Evolutionary conservation across 2,888 invertebrate genomes (phyloP), one percentile per base, ranked within the genome.

Genomic region (Parapristionchus giblindavisi): DNA sequence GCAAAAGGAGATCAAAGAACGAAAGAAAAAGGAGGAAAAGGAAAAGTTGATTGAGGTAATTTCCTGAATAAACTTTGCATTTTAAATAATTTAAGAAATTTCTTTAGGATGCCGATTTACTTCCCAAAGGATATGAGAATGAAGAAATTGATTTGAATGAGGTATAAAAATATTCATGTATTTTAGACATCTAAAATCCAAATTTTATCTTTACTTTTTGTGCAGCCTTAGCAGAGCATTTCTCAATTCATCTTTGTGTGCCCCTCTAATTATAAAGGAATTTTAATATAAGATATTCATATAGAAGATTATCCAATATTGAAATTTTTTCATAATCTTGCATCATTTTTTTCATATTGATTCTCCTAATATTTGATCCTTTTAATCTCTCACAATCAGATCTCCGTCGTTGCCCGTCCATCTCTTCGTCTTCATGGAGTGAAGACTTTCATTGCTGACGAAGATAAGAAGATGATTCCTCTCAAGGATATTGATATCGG

Each of bases 381-480:
- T n/a, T n/a, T n/a, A n/a, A 58, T 17, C 3, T 58, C 27, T 34
- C 4, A 8, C 34, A 21, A 11, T 60, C 36, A 60, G 60, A 60
- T 60, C 17, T 24, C 60, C 24, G 34, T 60, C 14, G 60, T 38
- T 21, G n/a, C 40, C 34, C 48, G 43, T 1, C 29, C 65, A 17
- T 21, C n/a, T 43, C 43, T 65, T 43, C 65, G 65, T n/a, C 29
- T 48, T 29, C 17, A 27, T 21, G 65, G 65, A 65, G 65, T 65
- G 27, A 65, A 65, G 29, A 65, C 65, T n/a, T 65, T 65, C 43
- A 48, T 65, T 11, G 34, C 38, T 40, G 65, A 43, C 11, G 38
- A 65, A 17, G 65, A 65, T 40, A 48, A 48, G 43, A 48, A 65
- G 27, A 65, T 43, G 65, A 65, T 65, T 29, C 48, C 65, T 3